Evolutionary conservation across 2,113 vertebrate species (phyloP), one percentile per base, ranked within the genome.

Genomic region (Muntiacus muntjak): DNA sequence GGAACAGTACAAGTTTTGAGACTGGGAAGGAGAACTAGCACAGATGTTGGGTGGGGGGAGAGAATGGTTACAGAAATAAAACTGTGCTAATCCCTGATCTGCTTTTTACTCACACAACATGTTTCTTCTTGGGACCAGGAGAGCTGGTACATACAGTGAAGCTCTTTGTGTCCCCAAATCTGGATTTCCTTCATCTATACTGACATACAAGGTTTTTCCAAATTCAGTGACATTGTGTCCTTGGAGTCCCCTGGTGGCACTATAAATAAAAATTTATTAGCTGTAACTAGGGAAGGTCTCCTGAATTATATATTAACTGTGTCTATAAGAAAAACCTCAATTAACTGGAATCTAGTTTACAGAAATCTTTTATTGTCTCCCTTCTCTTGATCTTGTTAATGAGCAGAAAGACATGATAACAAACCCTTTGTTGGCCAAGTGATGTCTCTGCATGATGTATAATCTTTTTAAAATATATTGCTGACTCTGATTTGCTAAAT

Each of bases 231-330:
- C 33, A 43, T 0, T 2, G 47, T 45, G 96, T 47, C 85, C 94
- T 74, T 92, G 78, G 26, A 54, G 67, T 62, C 25, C 60, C 88
- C 85, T 17, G 21, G 43, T 19, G 54, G 96, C 16, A 3, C 89
- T 86, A 52, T 94, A 89, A 81, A 58, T 87, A 90, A 89, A 89
- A 82, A 47, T 64, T 82, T 89, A 95, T 86, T 74, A 95, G 81
- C 58, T 43, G 40, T 82, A 52, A 82, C 81, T 40, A 55, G 36
- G 87, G 62, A 93, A 93, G 47, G 87, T 78, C 74, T 43, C 74
- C 55, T 82, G 91, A 85, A 89, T 57, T 57, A 79, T 60, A 36
- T 84, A 76, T 81, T 86, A 82, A 97, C 85, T 92, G 33, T 82
- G 54, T 28, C 28, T 82, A 52, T 3, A 43, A 47, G 85, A 85